Percentiles rank a stretch among this genome's conserved stretches.
Evolutionary conservation across 1,140 invertebrate species (phyloP).

Genomic region (Apis dorsata): DNA sequence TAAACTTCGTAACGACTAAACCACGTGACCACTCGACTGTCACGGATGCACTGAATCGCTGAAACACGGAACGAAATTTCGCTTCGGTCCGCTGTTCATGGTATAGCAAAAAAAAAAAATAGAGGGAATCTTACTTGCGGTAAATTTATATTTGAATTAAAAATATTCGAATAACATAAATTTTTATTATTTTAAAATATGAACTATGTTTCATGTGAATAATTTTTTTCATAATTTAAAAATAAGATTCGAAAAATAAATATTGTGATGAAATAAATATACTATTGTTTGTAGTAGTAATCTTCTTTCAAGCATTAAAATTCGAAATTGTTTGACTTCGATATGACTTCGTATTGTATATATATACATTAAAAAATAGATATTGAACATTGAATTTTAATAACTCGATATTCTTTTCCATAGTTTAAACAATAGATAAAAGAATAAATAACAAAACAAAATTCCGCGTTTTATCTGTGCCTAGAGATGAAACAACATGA

Average conservation of each 20-base stretch:
- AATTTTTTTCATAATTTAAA: background rate
- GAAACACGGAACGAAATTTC: constrained; percentile 32
- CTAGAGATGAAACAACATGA: background rate
- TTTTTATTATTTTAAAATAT: background rate
- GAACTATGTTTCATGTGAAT: too few species aligned
- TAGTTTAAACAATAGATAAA: background rate
- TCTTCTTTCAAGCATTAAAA: background rate
- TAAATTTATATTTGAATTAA: background rate
- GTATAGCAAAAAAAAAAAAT: background rate
- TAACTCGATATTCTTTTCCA: background rate
- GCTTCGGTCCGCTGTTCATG: background rate
- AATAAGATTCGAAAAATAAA: background rate
- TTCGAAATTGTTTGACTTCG: background rate
- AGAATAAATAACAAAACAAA: background rate
- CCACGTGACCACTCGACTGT: constrained; percentile 29
- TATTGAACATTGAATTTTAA: background rate
- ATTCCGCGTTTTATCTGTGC: background rate
- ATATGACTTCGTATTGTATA: background rate
- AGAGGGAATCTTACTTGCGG: background rate
- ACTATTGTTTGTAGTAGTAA: background rate
- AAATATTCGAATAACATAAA: too few species aligned
- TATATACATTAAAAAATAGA: background rate
- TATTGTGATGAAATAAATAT: background rate
- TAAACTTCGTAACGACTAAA: constrained; percentile 10
- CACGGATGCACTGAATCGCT: constrained; percentile 25